phyloP scores from a whole-genome alignment of 2,888 invertebrate genomes.

The Craniophora ligustri region DNA sequence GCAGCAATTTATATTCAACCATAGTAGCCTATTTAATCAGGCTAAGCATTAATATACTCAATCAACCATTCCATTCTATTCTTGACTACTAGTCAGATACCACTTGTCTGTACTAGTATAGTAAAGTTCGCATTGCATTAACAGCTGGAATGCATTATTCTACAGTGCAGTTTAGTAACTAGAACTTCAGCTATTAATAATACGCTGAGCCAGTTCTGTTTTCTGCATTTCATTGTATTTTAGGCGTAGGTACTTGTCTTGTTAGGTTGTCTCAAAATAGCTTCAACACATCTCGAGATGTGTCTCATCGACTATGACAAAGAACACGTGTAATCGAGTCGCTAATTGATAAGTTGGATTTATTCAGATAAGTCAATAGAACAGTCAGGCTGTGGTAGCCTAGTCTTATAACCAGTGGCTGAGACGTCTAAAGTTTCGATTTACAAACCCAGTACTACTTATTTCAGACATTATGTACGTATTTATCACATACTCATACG shows the following conservation, averaged over 20 bases:
- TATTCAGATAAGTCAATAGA: too few relatives aligned
- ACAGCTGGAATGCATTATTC: conserved; percentile 42
- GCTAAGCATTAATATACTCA: too few relatives aligned
- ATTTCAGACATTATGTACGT: too few relatives aligned
- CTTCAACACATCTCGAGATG: conserved; percentile 25
- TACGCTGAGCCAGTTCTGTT: conserved; percentile 61
- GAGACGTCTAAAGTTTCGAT: too few relatives aligned
- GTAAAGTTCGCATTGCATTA: conserved; percentile 14
- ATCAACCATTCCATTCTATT: neutral
- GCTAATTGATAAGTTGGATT: conserved; percentile 20
- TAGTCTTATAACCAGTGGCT: too few relatives aligned
- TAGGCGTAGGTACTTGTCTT: conserved; percentile 32
- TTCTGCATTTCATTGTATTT: conserved; percentile 60
- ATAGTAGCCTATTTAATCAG: too few relatives aligned
- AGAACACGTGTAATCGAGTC: conserved; percentile 25
- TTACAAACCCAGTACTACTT: too few relatives aligned
- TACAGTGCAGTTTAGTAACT: conserved; percentile 55
- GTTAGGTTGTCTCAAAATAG: conserved; percentile 45
- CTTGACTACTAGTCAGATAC: neutral
- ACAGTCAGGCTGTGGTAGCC: too few relatives aligned
- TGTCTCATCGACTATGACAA: conserved; percentile 31
- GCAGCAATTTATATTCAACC: too few relatives aligned
- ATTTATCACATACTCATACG: too few relatives aligned
- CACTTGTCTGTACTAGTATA: neutral
- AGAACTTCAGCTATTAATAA: conserved; percentile 64